These are phyloP conservation scores for Diglossa brunneiventris DNA, from an alignment of 2,113 vertebrate genomes.

Conservation along the genomic window DNA sequence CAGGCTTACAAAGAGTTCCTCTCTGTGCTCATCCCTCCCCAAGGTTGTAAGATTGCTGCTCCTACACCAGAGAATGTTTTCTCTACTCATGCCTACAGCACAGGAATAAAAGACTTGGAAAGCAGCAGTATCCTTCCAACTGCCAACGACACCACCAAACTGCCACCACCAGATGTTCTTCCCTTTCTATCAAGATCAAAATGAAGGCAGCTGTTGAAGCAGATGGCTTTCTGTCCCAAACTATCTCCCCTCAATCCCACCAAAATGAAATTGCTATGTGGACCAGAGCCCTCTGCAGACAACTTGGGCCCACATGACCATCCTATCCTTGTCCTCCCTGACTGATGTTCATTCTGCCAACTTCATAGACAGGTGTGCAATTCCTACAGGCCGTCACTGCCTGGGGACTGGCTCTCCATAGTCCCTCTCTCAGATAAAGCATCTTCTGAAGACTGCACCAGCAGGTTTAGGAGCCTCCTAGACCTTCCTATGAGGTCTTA, in stretches of 20 bases:
- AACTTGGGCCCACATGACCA: background rate
- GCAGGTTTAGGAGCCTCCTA: background rate
- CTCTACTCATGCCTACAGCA: background rate
- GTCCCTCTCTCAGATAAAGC: background rate
- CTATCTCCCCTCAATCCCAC: background rate
- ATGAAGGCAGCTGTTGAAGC: background rate
- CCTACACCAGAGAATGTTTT: background rate
- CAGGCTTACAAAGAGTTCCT: background rate
- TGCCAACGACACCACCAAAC: background rate
- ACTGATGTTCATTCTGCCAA: background rate
- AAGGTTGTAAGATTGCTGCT: background rate
- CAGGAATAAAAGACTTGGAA: background rate
- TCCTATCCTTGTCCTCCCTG: background rate
- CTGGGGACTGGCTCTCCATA: background rate
- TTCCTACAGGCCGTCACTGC: background rate
- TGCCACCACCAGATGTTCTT: background rate
- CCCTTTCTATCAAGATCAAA: background rate
- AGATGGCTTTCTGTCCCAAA: background rate
- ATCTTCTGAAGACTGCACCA: background rate
- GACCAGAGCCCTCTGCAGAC: background rate
- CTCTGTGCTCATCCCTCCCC: background rate
- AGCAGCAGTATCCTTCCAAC: background rate
- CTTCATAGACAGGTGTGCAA: background rate
- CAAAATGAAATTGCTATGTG: background rate
- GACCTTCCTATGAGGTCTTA: background rate